Evolutionary conservation across 1,140 invertebrate genomes (phyloP).

Genomic region (Drosophila tristis): DNA sequence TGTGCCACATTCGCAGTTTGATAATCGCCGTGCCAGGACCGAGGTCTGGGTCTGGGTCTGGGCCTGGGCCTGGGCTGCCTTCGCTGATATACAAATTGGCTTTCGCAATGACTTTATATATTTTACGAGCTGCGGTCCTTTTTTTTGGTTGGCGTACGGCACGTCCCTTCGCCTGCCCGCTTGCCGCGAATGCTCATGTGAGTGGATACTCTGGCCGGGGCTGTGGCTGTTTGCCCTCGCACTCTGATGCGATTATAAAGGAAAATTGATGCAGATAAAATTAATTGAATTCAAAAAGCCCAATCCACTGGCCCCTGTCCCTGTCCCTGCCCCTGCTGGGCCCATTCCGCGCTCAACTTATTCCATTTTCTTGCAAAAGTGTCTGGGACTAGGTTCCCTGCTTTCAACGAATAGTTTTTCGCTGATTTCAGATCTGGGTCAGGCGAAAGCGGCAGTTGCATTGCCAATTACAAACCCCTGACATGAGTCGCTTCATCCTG

Average conservation of each 20-base stretch:
- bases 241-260: conserved; percentile 79
- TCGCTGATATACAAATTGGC: conserved; percentile 79
- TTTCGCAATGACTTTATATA: conserved; percentile 81
- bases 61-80: conserved; percentile 29
- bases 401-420: conserved; percentile 29
- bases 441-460: conserved; percentile 3
- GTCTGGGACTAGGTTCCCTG: conserved; percentile 20
- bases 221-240: conserved; percentile 9
- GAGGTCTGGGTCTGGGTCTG: conserved; percentile 9
- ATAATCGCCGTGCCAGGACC: conserved; percentile 57
- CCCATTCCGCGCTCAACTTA: conserved; percentile 11
- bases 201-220: conserved; percentile 22
- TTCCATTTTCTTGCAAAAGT: conserved; percentile 50
- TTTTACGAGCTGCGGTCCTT: conserved; percentile 72
- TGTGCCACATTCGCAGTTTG: conserved; percentile 76
- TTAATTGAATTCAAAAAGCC: conserved; percentile 81
- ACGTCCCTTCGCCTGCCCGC: conserved; percentile 33
- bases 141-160: conserved; percentile 20
- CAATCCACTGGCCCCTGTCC: conserved; percentile 65
- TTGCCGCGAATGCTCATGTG: conserved; percentile 43
- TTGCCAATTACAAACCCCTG: conserved; percentile 13
- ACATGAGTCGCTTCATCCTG: conserved; percentile 19
- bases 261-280: conserved; percentile 81
- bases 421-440: conserved; percentile 14
- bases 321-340: conserved; percentile 35